Base-by-base conservation (phyloP, 2,113 vertebrate species). In the Cromileptes altivelis region DNA sequence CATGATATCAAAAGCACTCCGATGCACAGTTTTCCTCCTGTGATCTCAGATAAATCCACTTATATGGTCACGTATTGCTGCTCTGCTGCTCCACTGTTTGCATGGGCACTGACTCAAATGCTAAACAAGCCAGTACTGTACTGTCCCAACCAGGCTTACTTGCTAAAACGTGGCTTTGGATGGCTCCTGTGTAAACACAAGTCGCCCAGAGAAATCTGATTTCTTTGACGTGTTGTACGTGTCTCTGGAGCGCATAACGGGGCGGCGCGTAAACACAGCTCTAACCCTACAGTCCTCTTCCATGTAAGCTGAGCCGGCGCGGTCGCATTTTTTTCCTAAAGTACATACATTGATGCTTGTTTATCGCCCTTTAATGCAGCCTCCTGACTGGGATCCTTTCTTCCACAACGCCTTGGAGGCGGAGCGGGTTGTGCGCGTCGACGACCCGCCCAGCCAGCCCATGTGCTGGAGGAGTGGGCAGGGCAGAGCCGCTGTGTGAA, bases 101-200 rank as follows among this genome's bases (percentile, higher is more conserved):
- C 68, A 79, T 58, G 67, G 64, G 68, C 70, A 40, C 55, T 1
- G 53, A 78, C 75, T 82, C 72, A 65, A 55, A 67, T 45, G 49
- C 63, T 42, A 40, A 81, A 87, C 67, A 81, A 70, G 2, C 67
- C 37, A 33, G 52, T 50, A 56, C 72, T 74, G 75, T 78, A 63
- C 78, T 87, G 76, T 77, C 53, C 69, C 62, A 52, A 67, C 45
- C 74, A 25, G 50, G 70, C 81, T 12, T 78, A 73, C 80, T 12
- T 80, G 58, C 82, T 60, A 84, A 71, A 93, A 93, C 93, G 92
- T 92, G 92, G 92, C 92, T 90, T 5, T 76, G 82, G 82, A 49
- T 64, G 76, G 63, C 72, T 88, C 80, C 89, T 69, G 86, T 88
- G 86, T 95, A 89, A 93, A 93, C 91, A 94, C 80, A 88, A 90